These are phyloP conservation scores for Plusia festucae DNA, from an alignment of 2,888 invertebrate genomes.

Conservation along the genomic window DNA sequence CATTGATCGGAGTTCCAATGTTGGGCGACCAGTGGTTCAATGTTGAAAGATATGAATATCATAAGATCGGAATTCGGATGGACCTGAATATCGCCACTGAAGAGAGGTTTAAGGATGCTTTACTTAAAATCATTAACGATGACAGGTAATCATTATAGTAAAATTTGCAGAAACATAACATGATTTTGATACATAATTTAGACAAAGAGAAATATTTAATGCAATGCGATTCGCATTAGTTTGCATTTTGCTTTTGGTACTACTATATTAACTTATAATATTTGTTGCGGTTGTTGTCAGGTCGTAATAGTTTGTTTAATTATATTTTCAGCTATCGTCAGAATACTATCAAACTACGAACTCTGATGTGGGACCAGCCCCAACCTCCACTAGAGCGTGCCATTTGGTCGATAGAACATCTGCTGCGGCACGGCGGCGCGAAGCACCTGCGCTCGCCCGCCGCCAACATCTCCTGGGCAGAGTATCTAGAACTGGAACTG, in stretches of 20 bases:
- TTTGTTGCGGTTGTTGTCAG: too few species aligned
- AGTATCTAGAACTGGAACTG: slow-evolving; percentile 65
- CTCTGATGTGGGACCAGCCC: slow-evolving; percentile 47
- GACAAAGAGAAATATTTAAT: too few species aligned
- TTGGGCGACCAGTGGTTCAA: slow-evolving; percentile 78
- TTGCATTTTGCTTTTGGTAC: too few species aligned
- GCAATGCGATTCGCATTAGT: too few species aligned
- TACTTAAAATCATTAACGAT: slow-evolving; percentile 60
- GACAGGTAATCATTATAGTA: slow-evolving; percentile 52
- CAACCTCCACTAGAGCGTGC: slow-evolving; percentile 69
- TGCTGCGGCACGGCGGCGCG: slow-evolving; percentile 77
- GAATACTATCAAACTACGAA: slow-evolving; percentile 42
- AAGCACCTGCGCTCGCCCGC: slow-evolving; percentile 74
- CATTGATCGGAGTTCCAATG: slow-evolving; percentile 78
- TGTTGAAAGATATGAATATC: slow-evolving; percentile 64
- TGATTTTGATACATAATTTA: too few species aligned
- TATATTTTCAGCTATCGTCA: slow-evolving; percentile 37
- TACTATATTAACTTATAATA: too few species aligned
- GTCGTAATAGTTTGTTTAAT: not conserved
- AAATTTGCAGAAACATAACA: too few species aligned
- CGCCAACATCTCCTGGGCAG: slow-evolving; percentile 62
- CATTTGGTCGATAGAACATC: slow-evolving; percentile 84
- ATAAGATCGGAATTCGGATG: slow-evolving; percentile 69
- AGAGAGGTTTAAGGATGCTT: slow-evolving; percentile 59
- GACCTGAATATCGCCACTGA: slow-evolving; percentile 66